phyloP scores from a whole-genome alignment of 2,888 invertebrate species.

The Graphium colonna region DNA sequence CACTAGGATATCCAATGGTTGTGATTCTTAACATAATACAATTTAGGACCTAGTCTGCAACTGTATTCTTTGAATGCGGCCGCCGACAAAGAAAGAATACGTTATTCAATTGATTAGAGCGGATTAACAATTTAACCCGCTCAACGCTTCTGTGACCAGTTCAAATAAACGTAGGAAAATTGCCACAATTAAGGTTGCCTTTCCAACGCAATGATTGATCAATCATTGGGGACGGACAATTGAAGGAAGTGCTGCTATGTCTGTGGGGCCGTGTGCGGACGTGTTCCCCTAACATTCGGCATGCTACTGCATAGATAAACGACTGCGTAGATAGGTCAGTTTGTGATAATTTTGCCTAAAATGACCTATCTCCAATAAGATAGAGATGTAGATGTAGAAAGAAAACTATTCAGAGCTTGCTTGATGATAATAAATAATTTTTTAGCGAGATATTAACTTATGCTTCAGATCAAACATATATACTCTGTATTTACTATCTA shows the following conservation, averaged over 20 bases:
- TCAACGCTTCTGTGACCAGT: constrained; percentile 44
- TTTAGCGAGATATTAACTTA: too few relatives aligned
- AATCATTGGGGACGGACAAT: constrained; percentile 69
- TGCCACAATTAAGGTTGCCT: constrained; percentile 67
- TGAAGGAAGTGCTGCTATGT: constrained; percentile 65
- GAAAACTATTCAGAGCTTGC: too few relatives aligned
- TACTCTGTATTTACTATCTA: too few relatives aligned
- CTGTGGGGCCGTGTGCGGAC: constrained; percentile 54
- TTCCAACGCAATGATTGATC: constrained; percentile 76
- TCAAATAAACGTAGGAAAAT: constrained; percentile 65
- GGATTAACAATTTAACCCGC: constrained; percentile 8
- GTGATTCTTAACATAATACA: too few relatives aligned
- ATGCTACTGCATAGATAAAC: constrained; percentile 37
- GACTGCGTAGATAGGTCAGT: constrained; percentile 11
- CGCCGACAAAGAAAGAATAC: neutral
- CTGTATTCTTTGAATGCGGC: neutral
- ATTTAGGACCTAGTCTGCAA: neutral
- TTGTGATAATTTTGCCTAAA: neutral
- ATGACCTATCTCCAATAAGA: neutral
- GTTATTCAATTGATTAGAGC: neutral
- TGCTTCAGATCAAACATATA: too few relatives aligned
- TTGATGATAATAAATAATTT: too few relatives aligned
- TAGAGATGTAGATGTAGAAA: too few relatives aligned
- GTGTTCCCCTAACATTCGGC: constrained; percentile 42
- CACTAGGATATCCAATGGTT: too few relatives aligned